phyloP scores from a whole-genome alignment of 2,888 invertebrate genomes.

The Papilio gigon region DNA sequence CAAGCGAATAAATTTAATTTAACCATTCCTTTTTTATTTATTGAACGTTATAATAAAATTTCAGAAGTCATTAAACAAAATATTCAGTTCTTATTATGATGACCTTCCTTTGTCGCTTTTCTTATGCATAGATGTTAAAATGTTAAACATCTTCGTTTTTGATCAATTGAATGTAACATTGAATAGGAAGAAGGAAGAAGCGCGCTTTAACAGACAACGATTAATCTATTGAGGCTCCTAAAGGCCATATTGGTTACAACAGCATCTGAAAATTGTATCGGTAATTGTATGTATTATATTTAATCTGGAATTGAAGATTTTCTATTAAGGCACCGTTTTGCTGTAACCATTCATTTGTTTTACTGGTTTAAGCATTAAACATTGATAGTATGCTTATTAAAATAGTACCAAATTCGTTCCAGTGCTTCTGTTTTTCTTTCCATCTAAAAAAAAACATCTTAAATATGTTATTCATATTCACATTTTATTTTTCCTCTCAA shows the following conservation, averaged over 20 bases:
- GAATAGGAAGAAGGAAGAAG: conserved; percentile 65
- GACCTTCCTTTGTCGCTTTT: conserved; percentile 48
- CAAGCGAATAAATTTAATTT: conserved; percentile 18
- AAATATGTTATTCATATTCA: too few species aligned
- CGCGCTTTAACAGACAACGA: conserved; percentile 76
- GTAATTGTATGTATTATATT: too few species aligned
- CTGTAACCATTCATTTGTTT: too few species aligned
- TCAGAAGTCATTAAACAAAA: too few species aligned
- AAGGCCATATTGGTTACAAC: conserved; percentile 77
- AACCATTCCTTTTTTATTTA: conserved; percentile 56
- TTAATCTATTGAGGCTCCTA: conserved; percentile 73
- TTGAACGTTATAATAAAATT: not conserved
- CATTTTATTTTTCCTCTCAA: conserved; percentile 40
- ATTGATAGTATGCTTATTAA: too few species aligned
- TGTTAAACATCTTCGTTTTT: conserved; percentile 55
- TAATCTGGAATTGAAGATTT: conserved; percentile 79
- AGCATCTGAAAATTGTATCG: conserved; percentile 74
- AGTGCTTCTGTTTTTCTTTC: too few species aligned
- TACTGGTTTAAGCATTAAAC: too few species aligned
- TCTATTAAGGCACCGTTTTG: conserved; percentile 71
- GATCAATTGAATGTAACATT: conserved; percentile 65
- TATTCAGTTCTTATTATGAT: too few species aligned
- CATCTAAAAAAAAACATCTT: too few species aligned
- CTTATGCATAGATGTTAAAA: conserved; percentile 42
- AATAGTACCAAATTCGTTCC: too few species aligned